Evolutionary conservation across 1,140 invertebrate species (phyloP).

Genomic region (Cyrtorhinus lividipennis): DNA sequence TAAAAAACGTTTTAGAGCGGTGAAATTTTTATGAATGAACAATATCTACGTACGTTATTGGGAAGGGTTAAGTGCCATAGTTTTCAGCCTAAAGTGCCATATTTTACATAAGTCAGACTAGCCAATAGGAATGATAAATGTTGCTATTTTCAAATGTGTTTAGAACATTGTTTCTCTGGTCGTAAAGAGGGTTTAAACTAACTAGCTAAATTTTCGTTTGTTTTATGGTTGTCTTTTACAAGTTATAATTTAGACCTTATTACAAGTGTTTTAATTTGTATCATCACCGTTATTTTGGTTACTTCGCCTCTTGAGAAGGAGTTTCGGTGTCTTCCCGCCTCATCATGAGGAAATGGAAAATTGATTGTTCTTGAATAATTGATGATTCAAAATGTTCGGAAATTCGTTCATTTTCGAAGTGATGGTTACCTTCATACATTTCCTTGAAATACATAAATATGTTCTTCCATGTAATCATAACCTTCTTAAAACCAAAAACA

Average conservation of each 20-base stretch:
- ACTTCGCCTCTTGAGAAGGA: neutral
- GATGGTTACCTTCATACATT: too few species aligned
- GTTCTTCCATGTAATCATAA: too few species aligned
- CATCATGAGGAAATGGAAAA: too few species aligned
- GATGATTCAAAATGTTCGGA: too few species aligned
- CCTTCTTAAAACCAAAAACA: too few species aligned
- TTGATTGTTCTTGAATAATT: too few species aligned
- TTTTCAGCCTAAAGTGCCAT: conserved; percentile 10
- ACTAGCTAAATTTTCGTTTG: neutral
- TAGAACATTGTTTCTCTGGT: conserved; percentile 21
- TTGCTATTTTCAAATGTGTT: conserved; percentile 13
- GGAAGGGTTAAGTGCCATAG: neutral
- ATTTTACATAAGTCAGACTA: conserved; percentile 14
- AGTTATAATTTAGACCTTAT: neutral
- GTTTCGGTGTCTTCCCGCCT: too few species aligned
- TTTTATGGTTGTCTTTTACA: neutral
- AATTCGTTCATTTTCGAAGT: too few species aligned
- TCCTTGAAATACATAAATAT: too few species aligned
- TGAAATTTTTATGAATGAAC: conserved; percentile 1
- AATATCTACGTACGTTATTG: neutral
- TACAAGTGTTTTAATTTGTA: neutral
- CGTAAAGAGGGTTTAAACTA: conserved; percentile 9
- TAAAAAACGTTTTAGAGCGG: neutral
- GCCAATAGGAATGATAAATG: conserved; percentile 11
- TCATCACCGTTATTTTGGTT: neutral